A percentile compares a stretch with the other conserved stretches of the same genome.
Evolutionary conservation across 2,113 vertebrate genomes (phyloP).

Genomic region (Copsychus sechellarum): DNA sequence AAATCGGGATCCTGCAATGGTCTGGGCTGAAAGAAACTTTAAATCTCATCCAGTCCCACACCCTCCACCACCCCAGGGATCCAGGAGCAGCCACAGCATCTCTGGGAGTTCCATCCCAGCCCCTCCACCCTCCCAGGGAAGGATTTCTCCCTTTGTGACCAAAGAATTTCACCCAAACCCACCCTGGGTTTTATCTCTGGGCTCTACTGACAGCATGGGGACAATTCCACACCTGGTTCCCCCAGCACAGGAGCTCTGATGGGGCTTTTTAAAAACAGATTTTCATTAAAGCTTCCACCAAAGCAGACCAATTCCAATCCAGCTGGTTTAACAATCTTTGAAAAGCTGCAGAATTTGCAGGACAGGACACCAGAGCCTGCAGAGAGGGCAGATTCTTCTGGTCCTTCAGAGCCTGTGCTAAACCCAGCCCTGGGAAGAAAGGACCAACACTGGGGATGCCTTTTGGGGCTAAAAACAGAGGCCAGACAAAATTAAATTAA

Average conservation of each 20-base stretch:
- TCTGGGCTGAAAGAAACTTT: not conserved
- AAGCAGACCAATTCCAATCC: rapidly evolving
- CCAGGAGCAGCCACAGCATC: not conserved
- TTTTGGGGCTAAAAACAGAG: not conserved
- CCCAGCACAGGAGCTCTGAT: not conserved
- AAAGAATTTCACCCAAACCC: not conserved
- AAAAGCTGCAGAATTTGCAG: not conserved
- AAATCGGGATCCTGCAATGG: too few species aligned
- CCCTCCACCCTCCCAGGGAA: not conserved
- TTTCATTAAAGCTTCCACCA: not conserved
- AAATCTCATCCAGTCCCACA: not conserved
- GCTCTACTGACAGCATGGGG: rapidly evolving
- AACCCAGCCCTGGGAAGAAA: not conserved
- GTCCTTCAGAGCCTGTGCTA: rapidly evolving
- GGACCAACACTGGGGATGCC: not conserved
- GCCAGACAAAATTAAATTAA: not conserved
- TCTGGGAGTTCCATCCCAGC: not conserved
- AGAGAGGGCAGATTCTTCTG: not conserved
- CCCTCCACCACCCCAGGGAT: not conserved
- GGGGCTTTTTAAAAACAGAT: not conserved
- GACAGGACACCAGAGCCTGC: rapidly evolving
- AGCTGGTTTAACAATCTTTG: not conserved
- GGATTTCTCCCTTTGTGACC: not conserved
- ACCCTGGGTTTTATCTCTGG: not conserved
- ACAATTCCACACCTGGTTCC: not conserved